These are phyloP conservation scores for Cercopithecus mona DNA, from an alignment of 2,113 vertebrate species.

Conservation along the genomic window DNA sequence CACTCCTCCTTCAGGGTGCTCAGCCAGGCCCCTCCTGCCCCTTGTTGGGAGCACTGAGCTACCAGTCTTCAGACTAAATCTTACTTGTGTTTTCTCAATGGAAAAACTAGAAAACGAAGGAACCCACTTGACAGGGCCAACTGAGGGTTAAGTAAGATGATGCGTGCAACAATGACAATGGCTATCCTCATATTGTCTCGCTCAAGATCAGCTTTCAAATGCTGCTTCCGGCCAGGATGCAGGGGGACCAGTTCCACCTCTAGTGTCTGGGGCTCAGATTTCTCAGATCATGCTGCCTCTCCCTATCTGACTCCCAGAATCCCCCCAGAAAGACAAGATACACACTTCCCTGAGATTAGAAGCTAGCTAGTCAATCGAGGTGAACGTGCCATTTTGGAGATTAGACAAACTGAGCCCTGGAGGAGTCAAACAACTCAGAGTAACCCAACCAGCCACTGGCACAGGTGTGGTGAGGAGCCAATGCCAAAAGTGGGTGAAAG, in stretches of 20 bases:
- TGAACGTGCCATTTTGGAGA: background rate
- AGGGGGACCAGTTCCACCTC: rapidly evolving
- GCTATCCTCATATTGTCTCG: rapidly evolving
- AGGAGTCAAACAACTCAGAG: background rate
- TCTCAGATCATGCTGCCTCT: background rate
- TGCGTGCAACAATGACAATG: rapidly evolving
- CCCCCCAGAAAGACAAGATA: background rate
- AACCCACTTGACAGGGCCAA: background rate
- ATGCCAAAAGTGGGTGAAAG: slow-evolving; percentile 29
- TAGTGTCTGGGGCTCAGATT: background rate
- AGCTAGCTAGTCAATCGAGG: background rate
- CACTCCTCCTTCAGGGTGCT: background rate
- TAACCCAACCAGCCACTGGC: background rate
- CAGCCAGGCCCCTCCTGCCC: background rate
- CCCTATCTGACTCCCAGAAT: background rate
- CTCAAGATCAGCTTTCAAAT: background rate
- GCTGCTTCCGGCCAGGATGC: background rate
- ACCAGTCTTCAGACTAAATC: background rate
- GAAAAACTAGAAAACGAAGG: background rate
- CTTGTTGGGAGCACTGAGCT: background rate
- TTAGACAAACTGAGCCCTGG: background rate
- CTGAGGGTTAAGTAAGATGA: background rate
- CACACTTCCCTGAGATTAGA: no score
- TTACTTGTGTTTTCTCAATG: background rate
- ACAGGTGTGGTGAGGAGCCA: background rate